A percentile compares a stretch with the other conserved stretches of the same genome.
Conservation (phyloP, 2,888 invertebrate genomes). For the Abscondita cerata region DNA sequence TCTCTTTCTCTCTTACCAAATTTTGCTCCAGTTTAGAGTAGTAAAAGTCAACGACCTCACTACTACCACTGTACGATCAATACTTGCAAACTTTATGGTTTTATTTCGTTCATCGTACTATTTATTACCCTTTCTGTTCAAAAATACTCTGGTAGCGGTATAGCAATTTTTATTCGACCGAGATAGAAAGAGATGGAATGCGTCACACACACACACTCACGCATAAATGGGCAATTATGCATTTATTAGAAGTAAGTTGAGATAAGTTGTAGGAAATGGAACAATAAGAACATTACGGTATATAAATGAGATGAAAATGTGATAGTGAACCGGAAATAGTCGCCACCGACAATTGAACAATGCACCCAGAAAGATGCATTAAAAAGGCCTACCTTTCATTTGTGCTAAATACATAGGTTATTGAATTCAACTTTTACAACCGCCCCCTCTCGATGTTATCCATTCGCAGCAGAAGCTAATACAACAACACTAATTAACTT, state of each 20-base stretch:
- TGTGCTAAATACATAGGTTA: not conserved
- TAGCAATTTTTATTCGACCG: not conserved
- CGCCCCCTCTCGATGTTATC: no score
- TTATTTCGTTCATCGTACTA: constrained; percentile 19
- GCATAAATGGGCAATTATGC: not conserved
- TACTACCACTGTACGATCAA: constrained; percentile 22
- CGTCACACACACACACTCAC: not conserved
- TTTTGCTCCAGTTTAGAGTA: constrained; percentile 30
- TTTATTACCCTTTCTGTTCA: constrained; percentile 16
- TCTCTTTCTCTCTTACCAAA: constrained; percentile 9
- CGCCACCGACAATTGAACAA: constrained; percentile 4
- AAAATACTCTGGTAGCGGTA: constrained; percentile 5
- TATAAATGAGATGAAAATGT: constrained; percentile 7
- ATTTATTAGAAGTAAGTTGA: not conserved
- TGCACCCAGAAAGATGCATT: not conserved
- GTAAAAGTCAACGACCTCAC: constrained; percentile 21
- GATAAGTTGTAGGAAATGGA: constrained; percentile 11
- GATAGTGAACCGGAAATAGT: constrained; percentile 10
- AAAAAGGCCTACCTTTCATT: constrained; percentile 12
- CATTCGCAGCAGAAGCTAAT: no score
- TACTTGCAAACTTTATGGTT: constrained; percentile 19
- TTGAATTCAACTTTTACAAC: no score
- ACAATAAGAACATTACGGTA: constrained; percentile 11
- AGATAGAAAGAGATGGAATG: not conserved
- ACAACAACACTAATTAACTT: no score